A percentile compares a stretch with the other conserved stretches of the same genome.
Evolutionary conservation across 2,797 vertebrate genomes (phyloP).

Genomic region (Gadopsis bispinosus): DNA sequence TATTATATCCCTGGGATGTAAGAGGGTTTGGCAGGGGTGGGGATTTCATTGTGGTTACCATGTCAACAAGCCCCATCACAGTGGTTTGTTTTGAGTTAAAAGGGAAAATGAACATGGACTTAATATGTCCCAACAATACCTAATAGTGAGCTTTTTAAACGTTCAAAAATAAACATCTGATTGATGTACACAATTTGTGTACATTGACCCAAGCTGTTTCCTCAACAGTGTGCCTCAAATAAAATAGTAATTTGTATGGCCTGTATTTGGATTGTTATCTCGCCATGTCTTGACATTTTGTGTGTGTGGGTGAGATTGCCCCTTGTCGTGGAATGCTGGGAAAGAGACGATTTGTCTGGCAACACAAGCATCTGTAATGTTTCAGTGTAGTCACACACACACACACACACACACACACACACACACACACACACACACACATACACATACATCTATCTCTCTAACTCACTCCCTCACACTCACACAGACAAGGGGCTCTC

Average conservation of each 20-base stretch:
- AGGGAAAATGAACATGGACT: background rate
- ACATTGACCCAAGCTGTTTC: constrained; percentile 27
- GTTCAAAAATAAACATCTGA: constrained; percentile 23
- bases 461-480: background rate
- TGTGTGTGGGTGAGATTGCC: constrained; percentile 42
- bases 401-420: constrained; percentile 31
- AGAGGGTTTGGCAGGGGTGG: background rate
- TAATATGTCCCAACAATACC: background rate
- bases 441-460: constrained; percentile 16
- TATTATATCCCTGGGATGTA: constrained; percentile 5
- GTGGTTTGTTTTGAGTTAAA: constrained; percentile 5
- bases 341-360: constrained; percentile 66
- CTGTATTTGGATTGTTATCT: constrained; percentile 25
- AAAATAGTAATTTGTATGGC: background rate
- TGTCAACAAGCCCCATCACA: background rate
- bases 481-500: constrained; percentile 73
- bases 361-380: constrained; percentile 61
- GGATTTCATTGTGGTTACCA: background rate
- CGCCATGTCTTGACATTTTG: constrained; percentile 47
- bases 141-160: background rate
- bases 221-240: constrained; percentile 17
- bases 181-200: constrained; percentile 15
- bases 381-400: constrained; percentile 44
- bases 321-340: constrained; percentile 47
- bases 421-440: constrained; percentile 29